Base-by-base conservation (phyloP, 1,140 invertebrate species). In the Phocides pigmalion region DNA sequence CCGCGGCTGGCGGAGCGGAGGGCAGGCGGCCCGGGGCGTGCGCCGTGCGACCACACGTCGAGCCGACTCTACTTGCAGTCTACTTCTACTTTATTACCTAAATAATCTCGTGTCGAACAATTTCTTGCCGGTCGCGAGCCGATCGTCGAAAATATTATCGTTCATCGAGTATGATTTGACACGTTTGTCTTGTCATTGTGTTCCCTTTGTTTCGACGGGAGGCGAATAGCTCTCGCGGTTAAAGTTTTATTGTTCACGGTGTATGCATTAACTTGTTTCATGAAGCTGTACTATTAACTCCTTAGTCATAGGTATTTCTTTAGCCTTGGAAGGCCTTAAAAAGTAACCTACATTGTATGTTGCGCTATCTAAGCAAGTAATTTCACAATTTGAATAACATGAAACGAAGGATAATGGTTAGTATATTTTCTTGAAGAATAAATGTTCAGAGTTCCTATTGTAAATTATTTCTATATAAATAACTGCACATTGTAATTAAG, bases 21-120 rank as follows among this genome's bases (percentile, higher is more conserved):
- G 82, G 62, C 81, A 79, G 79, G 80, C 82, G 79, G 79, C 74
- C 76, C 64, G 81, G 79, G 81, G 82, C 84, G 81, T 84, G 84
- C 84, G 86, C 84, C 64, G 68, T 81, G 72, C 81, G 84, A 82
- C 80, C 81, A 81, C 85, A 86, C 82, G 81, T 81, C 82, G 54
- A 44, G 54, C 65, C 62, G 64, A 76, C 64, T 71, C 64, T 66
- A 74, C 72, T 81, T 72, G 72, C 80, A 82, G 87, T 87, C 79
- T 81, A 80, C 76, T 85, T 87, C 79, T 81, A 80, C 76, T 85
- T 83, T 84, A 82, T 82, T 82, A 81, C 75, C 77, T 72, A 72
- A 80, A 81, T 81, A 82, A 84, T 82, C 72, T 82, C 77, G 71
- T 77, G 63, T 74, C 64, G 62, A 81, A 82, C 78, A 82, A 84